Percentiles rank a stretch among this genome's conserved stretches.
Evolutionary conservation across 2,888 invertebrate genomes (phyloP).

Genomic region (Disparrhopalites patrizii): DNA sequence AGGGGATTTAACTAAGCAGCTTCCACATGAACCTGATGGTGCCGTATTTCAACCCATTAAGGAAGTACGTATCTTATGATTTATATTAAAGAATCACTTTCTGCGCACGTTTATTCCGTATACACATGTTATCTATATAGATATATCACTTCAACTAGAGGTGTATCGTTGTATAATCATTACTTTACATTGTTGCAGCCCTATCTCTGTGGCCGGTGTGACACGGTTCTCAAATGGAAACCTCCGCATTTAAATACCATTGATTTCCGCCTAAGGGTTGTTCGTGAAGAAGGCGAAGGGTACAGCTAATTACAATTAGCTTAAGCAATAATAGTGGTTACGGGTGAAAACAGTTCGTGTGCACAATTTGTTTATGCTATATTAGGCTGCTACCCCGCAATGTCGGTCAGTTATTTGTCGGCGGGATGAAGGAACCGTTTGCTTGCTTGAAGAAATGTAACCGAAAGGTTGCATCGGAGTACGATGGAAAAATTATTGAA

Average conservation of each 20-base stretch:
- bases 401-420: constrained; percentile 74
- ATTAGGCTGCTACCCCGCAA: constrained; percentile 65
- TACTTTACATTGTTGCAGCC: constrained; percentile 57
- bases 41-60: constrained; percentile 92
- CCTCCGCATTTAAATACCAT: constrained; percentile 90
- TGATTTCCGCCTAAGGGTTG: constrained; percentile 86
- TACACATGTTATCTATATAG: no score
- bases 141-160: background rate
- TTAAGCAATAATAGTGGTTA: background rate
- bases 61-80: constrained; percentile 66
- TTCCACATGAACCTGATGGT: constrained; percentile 95
- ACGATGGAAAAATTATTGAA: constrained; percentile 93
- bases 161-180: background rate
- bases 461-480: constrained; percentile 68
- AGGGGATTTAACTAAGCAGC: constrained; percentile 76
- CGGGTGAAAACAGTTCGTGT: no score
- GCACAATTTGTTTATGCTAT: no score
- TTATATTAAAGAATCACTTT: no score
- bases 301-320: no score
- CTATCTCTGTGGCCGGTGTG: constrained; percentile 77
- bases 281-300: constrained; percentile 68
- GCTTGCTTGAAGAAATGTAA: constrained; percentile 67
- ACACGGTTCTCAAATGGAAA: constrained; percentile 94
- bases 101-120: no score
- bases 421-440: constrained; percentile 65